These are phyloP conservation scores for Amphipyra tragopoginis DNA, from an alignment of 2,888 invertebrate species.

Conservation along the genomic window DNA sequence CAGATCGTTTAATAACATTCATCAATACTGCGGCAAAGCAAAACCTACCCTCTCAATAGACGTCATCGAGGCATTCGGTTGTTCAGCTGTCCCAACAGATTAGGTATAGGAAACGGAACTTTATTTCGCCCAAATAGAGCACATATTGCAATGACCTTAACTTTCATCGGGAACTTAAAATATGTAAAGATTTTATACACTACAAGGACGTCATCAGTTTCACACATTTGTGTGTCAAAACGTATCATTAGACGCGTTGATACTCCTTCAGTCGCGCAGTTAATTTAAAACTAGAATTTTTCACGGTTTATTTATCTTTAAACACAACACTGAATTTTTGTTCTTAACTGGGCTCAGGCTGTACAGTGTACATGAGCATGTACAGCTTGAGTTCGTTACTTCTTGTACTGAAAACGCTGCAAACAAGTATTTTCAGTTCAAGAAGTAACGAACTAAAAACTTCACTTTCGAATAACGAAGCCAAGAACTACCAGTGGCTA, in stretches of 20 bases:
- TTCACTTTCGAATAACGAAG: too few species aligned
- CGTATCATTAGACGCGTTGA: too few species aligned
- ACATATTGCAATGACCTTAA: neutral
- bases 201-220: constrained; percentile 5
- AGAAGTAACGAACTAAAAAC: too few species aligned
- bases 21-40: constrained; percentile 9
- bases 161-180: neutral
- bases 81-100: constrained; percentile 10
- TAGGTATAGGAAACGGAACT: constrained; percentile 3
- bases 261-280: neutral
- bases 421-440: too few species aligned
- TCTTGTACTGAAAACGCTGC: too few species aligned
- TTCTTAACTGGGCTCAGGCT: too few species aligned
- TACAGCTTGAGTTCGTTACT: too few species aligned
- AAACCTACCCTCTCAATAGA: constrained; percentile 33
- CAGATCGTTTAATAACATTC: constrained; percentile 10
- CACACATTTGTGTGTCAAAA: constrained; percentile 3
- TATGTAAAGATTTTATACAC: neutral
- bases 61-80: constrained; percentile 30
- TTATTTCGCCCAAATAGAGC: neutral
- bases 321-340: too few species aligned
- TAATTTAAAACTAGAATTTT: neutral
- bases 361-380: too few species aligned
- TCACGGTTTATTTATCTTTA: too few species aligned
- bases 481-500: too few species aligned